These are phyloP conservation scores for Paedocypris micromegethes DNA, from an alignment of 2,797 vertebrate species.

Conservation along the genomic window DNA sequence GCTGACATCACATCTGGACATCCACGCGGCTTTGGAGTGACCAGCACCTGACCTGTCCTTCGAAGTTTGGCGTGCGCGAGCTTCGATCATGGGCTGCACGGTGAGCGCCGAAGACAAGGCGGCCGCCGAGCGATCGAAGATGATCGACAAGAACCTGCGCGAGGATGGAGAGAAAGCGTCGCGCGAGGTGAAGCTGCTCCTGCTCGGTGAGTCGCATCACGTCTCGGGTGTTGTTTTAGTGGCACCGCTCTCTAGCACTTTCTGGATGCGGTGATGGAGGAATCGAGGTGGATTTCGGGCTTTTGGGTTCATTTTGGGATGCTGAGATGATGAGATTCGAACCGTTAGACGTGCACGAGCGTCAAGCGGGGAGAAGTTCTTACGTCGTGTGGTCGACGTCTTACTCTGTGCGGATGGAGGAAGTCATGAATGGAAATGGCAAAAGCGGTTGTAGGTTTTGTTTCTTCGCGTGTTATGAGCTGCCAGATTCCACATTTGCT, in stretches of 20 bases:
- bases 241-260: background rate
- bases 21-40: slow-evolving; percentile 5
- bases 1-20: background rate
- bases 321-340: too few species aligned
- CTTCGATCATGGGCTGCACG: slow-evolving; percentile 87
- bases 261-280: too few species aligned
- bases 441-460: too few species aligned
- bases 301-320: too few species aligned
- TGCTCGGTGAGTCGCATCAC: slow-evolving; percentile 75
- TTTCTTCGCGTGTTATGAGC: too few species aligned
- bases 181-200: slow-evolving; percentile 91
- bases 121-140: slow-evolving; percentile 92
- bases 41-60: background rate
- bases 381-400: too few species aligned
- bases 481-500: too few species aligned
- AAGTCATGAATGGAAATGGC: too few species aligned
- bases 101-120: slow-evolving; percentile 97
- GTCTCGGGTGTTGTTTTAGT: slow-evolving; percentile 10
- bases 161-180: slow-evolving; percentile 96
- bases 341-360: too few species aligned
- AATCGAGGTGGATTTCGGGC: background rate
- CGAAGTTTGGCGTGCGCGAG: slow-evolving; percentile 41
- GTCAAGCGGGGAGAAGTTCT: too few species aligned
- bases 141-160: slow-evolving; percentile 95
- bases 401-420: too few species aligned